phyloP scores from a whole-genome alignment of 2,888 invertebrate genomes.

The Drosophila neotestacea region DNA sequence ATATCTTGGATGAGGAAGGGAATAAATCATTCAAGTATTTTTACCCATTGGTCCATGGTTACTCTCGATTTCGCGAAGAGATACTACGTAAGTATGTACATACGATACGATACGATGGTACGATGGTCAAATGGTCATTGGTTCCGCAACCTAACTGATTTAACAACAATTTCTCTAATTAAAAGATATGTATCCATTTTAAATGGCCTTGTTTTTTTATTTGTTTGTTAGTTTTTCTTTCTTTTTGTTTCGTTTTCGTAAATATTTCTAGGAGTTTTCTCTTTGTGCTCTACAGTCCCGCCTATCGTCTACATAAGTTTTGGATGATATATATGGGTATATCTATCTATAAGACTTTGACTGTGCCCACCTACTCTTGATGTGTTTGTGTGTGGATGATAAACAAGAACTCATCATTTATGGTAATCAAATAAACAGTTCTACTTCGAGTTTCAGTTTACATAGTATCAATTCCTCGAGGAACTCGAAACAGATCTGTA shows the following conservation, averaged over 20 bases:
- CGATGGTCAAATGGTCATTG: conserved; percentile 61
- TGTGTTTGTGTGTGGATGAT: background rate
- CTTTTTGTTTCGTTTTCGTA: conserved; percentile 8
- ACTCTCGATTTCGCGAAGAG: conserved; percentile 28
- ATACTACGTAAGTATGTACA: conserved; percentile 44
- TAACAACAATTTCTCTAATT: conserved; percentile 48
- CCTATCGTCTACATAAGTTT: conserved; percentile 10
- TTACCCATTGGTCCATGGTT: conserved; percentile 67
- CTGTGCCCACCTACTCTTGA: conserved; percentile 7
- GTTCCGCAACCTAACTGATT: conserved; percentile 71
- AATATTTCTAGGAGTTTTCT: conserved; percentile 34
- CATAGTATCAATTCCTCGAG: conserved; percentile 1
- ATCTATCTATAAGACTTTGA: conserved; percentile 17
- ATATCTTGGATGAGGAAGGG: conserved; percentile 8
- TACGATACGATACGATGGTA: conserved; percentile 22
- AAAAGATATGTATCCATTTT: conserved; percentile 73
- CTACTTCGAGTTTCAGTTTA: background rate
- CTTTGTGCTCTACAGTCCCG: conserved; percentile 20
- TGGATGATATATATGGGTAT: conserved; percentile 11
- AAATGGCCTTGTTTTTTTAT: conserved; percentile 63
- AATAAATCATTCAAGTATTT: conserved; percentile 28
- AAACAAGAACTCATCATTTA: conserved; percentile 1
- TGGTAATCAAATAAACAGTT: background rate
- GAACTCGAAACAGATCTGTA: background rate
- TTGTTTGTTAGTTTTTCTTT: conserved; percentile 17